Percentiles rank a stretch among this genome's conserved stretches.
Evolutionary conservation across 2,888 invertebrate genomes (phyloP).

Genomic region (Aphidius colemani): DNA sequence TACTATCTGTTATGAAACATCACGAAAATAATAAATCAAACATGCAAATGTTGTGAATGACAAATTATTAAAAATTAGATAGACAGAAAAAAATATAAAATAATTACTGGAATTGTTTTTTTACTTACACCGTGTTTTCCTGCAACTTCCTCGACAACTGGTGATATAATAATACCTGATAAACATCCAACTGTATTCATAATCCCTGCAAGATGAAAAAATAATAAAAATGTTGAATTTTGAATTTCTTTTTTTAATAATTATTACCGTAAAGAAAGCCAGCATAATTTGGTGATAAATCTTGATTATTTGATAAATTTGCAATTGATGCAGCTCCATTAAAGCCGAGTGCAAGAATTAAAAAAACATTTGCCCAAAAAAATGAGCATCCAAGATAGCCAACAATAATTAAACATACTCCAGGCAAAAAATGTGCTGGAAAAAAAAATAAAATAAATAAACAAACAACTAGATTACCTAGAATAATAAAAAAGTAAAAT

Average conservation of each 20-base stretch:
- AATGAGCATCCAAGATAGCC: slow-evolving; percentile 48
- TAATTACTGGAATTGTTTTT: neutral
- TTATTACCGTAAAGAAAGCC: slow-evolving; percentile 68
- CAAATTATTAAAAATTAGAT: slow-evolving; percentile 20
- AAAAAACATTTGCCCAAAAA: slow-evolving; percentile 45
- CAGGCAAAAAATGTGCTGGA: slow-evolving; percentile 66
- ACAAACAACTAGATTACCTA: neutral
- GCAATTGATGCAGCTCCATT: slow-evolving; percentile 62
- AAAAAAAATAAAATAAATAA: slow-evolving; percentile 40
- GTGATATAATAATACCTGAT: slow-evolving; percentile 74
- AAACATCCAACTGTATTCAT: slow-evolving; percentile 75
- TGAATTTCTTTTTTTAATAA: too few relatives aligned
- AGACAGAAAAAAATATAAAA: slow-evolving; percentile 25
- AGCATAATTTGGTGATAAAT: slow-evolving; percentile 75
- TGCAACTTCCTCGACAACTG: slow-evolving; percentile 69
- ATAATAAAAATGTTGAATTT: too few relatives aligned
- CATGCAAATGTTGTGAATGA: neutral
- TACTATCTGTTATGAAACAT: too few relatives aligned
- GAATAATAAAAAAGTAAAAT: neutral
- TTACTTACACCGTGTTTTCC: slow-evolving; percentile 62
- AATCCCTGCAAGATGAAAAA: slow-evolving; percentile 57
- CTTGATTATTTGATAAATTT: slow-evolving; percentile 64
- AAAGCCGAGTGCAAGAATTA: slow-evolving; percentile 49
- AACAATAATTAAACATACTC: slow-evolving; percentile 61
- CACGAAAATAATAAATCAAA: too few relatives aligned